Conservation (phyloP, 2,888 invertebrate species). For the Craniophora ligustri region DNA sequence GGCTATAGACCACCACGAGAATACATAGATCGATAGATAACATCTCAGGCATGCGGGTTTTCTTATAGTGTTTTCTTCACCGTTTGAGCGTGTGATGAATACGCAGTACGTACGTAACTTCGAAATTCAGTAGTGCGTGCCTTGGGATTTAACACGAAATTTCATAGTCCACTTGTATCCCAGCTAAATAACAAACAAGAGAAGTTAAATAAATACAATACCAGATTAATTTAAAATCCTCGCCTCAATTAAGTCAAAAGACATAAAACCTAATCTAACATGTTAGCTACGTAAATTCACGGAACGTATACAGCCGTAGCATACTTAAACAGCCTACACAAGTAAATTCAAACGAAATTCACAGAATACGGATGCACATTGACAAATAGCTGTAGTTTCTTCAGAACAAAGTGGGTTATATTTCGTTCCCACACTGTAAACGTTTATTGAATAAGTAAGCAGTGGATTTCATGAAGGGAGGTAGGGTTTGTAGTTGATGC, state of each 20-base stretch:
- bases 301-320: not conserved
- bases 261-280: not conserved
- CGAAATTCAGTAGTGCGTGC: too few relatives aligned
- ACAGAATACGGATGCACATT: constrained; percentile 78
- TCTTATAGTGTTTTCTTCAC: too few relatives aligned
- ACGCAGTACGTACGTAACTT: too few relatives aligned
- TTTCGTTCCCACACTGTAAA: constrained; percentile 82
- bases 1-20: too few relatives aligned
- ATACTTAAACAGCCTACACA: not conserved
- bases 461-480: constrained; percentile 72
- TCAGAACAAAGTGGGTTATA: constrained; percentile 82
- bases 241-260: not conserved
- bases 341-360: constrained; percentile 62
- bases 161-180: too few relatives aligned
- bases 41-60: too few relatives aligned
- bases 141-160: too few relatives aligned
- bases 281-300: not conserved
- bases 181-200: too few relatives aligned
- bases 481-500: constrained; percentile 52
- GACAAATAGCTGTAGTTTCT: constrained; percentile 83
- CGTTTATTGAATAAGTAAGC: constrained; percentile 85
- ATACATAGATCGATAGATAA: too few relatives aligned
- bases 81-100: too few relatives aligned
- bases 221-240: not conserved
- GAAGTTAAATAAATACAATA: too few relatives aligned